Evolutionary conservation across 1,140 invertebrate species (phyloP), one percentile per base, ranked within the genome.

Genomic region (Propsilocerus akamusi): DNA sequence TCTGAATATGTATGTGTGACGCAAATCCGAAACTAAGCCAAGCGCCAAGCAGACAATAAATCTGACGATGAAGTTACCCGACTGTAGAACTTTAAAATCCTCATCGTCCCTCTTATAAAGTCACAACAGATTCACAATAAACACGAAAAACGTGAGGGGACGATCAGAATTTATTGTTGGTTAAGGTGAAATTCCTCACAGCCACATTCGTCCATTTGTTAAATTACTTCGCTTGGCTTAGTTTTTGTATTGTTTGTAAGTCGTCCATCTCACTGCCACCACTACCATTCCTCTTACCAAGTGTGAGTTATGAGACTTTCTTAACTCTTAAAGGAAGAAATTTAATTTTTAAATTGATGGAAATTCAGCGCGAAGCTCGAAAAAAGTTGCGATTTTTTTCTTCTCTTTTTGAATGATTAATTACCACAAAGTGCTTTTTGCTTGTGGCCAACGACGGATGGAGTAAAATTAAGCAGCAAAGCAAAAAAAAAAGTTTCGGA

Each of bases 311-410:
- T 41, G 34, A 41, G 34, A 41, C 4, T 41, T 41, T 41, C 22
- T 37, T 37, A 17, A 2, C 10, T 6, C 14, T 41, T 20, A 22
- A 20, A n/a, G 11, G n/a, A 17, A 4, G n/a, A 14, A 41, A 41
- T 41, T 41, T 17, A 41, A 41, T 41, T 41, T 41, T 41, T 17
- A 41, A 41, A 41, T 41, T 41, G 34, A 41, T 11, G n/a, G n/a
- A n/a, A n/a, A n/a, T n/a, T n/a, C n/a, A n/a, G n/a, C n/a, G n/a
- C n/a, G n/a, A n/a, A n/a, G n/a, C 10, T 30, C 10, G n/a, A 8
- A 30, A 30, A 30, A 30, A 8, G 10, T 30, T 30, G 10, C 28
- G n/a, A 11, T 30, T 30, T n/a, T 30, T 30, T 30, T 30, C 28
- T 20, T 8, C 34, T 2, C 2, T 41, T 5, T 41, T 41, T 41